These are phyloP conservation scores for Nymphalis urticae DNA, from an alignment of 2,888 invertebrate genomes.

Conservation along the genomic window DNA sequence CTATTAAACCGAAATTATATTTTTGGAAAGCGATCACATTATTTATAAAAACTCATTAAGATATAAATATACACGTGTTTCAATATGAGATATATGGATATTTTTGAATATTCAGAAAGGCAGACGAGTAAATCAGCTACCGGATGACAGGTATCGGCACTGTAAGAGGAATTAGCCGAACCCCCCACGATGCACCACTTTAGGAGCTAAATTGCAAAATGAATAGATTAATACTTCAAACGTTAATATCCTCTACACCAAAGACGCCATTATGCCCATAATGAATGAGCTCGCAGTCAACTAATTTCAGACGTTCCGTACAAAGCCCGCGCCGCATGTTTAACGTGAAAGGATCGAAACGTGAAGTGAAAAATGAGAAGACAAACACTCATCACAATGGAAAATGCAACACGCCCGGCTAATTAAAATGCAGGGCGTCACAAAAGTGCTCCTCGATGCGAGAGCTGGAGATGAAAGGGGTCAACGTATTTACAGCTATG, in stretches of 20 bases:
- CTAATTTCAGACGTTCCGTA: not conserved
- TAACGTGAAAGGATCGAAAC: constrained; percentile 11
- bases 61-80: too few species aligned
- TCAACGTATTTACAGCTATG: not conserved
- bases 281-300: not conserved
- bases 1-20: too few species aligned
- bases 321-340: constrained; percentile 5
- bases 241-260: not conserved
- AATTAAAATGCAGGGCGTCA: constrained; percentile 24
- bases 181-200: too few species aligned
- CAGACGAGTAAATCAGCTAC: too few species aligned
- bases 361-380: constrained; percentile 17
- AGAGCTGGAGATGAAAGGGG: constrained; percentile 11
- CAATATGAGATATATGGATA: too few species aligned
- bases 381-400: constrained; percentile 23
- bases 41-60: too few species aligned
- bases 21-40: too few species aligned
- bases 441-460: constrained; percentile 12
- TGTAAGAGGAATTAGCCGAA: too few species aligned
- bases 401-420: constrained; percentile 17
- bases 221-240: not conserved
- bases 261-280: not conserved
- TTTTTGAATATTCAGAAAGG: too few species aligned
- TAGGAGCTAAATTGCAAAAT: not conserved
- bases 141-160: too few species aligned